phyloP scores from a whole-genome alignment of 2,888 invertebrate species.

The Resseliella maxima region DNA sequence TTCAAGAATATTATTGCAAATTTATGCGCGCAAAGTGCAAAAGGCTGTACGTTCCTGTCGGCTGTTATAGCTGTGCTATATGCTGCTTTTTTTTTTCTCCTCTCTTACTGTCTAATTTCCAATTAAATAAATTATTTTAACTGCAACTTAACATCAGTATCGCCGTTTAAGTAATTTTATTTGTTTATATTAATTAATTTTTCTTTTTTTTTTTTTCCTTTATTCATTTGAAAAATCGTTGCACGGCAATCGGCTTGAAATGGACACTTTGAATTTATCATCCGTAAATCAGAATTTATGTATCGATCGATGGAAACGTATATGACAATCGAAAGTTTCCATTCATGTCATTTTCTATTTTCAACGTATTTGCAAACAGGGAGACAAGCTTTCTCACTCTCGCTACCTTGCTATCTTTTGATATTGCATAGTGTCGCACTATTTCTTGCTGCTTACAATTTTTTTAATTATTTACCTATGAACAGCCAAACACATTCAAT shows the following conservation, averaged over 20 bases:
- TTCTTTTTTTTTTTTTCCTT: no score
- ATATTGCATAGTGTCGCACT: neutral
- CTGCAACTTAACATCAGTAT: constrained; percentile 17
- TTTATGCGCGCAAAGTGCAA: constrained; percentile 31
- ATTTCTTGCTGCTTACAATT: neutral
- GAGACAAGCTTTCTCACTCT: neutral
- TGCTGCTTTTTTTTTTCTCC: neutral
- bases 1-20: neutral
- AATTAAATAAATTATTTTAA: constrained; percentile 34
- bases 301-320: neutral
- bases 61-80: neutral
- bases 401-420: neutral
- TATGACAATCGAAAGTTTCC: neutral
- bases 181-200: constrained; percentile 23
- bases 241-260: neutral
- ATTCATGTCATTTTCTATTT: neutral
- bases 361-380: no score
- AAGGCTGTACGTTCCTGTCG: neutral
- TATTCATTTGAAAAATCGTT: no score
- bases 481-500: neutral
- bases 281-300: neutral
- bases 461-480: neutral
- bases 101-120: neutral
- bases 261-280: constrained; percentile 19
- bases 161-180: constrained; percentile 23